These are phyloP conservation scores for Mesoclemmys tuberculata DNA, from an alignment of 2,113 vertebrate genomes.

Conservation along the genomic window DNA sequence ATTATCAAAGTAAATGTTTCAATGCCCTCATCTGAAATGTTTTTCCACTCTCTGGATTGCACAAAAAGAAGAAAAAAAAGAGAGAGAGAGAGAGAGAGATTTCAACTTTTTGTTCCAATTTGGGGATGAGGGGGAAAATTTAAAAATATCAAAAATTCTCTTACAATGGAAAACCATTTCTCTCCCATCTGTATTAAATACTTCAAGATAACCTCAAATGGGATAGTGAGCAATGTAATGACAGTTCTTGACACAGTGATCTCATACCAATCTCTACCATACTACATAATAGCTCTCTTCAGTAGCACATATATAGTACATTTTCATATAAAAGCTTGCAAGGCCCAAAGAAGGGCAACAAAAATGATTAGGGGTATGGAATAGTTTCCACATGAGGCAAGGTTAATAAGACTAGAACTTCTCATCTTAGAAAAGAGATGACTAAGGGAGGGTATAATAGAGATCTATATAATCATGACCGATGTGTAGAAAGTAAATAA, in stretches of 20 bases:
- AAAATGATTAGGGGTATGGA: too few relatives aligned
- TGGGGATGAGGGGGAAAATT: not conserved
- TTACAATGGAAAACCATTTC: not conserved
- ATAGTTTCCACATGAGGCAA: too few relatives aligned
- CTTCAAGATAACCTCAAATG: not conserved
- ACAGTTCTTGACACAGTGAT: not conserved
- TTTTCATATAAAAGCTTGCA: conserved; percentile 20
- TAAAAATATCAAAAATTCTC: not conserved
- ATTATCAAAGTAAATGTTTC: not conserved
- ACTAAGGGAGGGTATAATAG: too few relatives aligned
- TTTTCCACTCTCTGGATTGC: not conserved
- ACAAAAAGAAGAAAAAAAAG: not conserved
- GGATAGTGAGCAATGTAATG: not conserved
- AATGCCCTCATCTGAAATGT: not conserved
- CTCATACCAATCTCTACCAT: not conserved
- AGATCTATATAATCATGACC: too few relatives aligned
- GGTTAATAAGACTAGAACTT: too few relatives aligned
- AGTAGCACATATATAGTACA: not conserved
- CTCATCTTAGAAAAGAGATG: too few relatives aligned
- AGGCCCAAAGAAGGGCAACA: not conserved
- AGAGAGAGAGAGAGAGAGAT: not conserved
- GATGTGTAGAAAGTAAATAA: too few relatives aligned
- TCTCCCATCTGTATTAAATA: not conserved
- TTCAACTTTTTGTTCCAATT: not conserved
- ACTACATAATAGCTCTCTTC: not conserved